These are phyloP conservation scores for Phrynosoma blainvillii DNA, from an alignment of 2,113 vertebrate species.

Conservation along the genomic window DNA sequence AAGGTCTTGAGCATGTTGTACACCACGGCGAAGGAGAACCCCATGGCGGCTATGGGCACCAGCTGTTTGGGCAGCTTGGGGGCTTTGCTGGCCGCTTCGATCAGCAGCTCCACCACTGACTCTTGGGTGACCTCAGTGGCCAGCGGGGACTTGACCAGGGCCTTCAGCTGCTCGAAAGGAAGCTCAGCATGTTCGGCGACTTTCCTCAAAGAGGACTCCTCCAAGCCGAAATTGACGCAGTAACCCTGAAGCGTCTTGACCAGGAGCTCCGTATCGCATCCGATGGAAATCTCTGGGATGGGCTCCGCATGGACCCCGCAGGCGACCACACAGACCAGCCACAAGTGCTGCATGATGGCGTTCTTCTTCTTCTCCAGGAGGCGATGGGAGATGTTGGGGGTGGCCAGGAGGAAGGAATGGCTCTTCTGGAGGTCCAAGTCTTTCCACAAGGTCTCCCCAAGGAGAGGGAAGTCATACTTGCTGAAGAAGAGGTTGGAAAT, in stretches of 20 bases:
- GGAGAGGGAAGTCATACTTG: slow-evolving; percentile 56
- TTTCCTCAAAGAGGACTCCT: slow-evolving; percentile 65
- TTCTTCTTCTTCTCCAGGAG: slow-evolving; percentile 71
- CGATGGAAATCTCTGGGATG: slow-evolving; percentile 59
- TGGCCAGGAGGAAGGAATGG: slow-evolving; percentile 59
- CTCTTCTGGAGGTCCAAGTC: slow-evolving; percentile 58
- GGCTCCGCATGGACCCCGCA: slow-evolving; percentile 56
- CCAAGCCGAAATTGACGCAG: slow-evolving; percentile 67
- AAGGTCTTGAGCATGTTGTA: slow-evolving; percentile 62
- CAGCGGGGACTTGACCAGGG: slow-evolving; percentile 60
- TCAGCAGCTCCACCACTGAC: slow-evolving; percentile 41
- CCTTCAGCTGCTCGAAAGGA: slow-evolving; percentile 65
- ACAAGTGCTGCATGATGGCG: slow-evolving; percentile 63
- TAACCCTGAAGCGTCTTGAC: slow-evolving; percentile 56
- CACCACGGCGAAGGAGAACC: slow-evolving; percentile 28
- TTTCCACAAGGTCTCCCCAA: slow-evolving; percentile 55
- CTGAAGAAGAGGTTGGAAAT: slow-evolving; percentile 51
- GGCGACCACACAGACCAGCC: slow-evolving; percentile 64
- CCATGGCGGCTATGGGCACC: slow-evolving; percentile 30
- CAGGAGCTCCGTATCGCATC: slow-evolving; percentile 62
- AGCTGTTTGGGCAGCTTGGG: slow-evolving; percentile 48
- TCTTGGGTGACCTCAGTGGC: slow-evolving; percentile 50
- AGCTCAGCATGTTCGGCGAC: slow-evolving; percentile 68
- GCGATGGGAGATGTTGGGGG: slow-evolving; percentile 68
- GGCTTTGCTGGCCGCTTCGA: neutral